A percentile compares a stretch with the other conserved stretches of the same genome.
phyloP scores from a whole-genome alignment of 30 jellyfish, hydroid and myxozoan species.

The Catostylus mosaicus region DNA sequence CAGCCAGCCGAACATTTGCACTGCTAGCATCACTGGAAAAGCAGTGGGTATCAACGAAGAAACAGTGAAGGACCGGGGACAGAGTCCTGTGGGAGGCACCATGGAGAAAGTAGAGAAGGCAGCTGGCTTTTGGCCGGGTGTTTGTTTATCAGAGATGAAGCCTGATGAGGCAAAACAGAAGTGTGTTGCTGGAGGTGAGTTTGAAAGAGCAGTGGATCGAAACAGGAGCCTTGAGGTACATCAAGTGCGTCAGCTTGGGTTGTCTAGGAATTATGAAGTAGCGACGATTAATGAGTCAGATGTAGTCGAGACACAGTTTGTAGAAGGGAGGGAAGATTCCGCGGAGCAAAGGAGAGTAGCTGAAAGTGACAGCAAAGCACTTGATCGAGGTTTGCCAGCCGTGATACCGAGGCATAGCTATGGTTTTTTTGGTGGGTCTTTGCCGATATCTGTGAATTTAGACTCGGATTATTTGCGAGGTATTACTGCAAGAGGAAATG shows the following conservation, averaged over 20 bases:
- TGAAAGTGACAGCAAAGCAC: too few relatives aligned
- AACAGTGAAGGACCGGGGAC: not conserved
- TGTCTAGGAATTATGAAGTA: too few relatives aligned
- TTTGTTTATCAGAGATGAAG: not conserved
- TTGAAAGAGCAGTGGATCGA: not conserved
- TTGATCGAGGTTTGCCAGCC: too few relatives aligned
- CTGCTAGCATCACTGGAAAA: too few relatives aligned
- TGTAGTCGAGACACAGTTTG: too few relatives aligned
- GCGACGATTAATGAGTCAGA: too few relatives aligned
- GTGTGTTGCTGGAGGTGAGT: not conserved
- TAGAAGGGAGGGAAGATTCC: too few relatives aligned
- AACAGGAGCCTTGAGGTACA: not conserved
- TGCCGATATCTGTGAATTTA: conserved; percentile 36
- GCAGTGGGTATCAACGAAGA: too few relatives aligned
- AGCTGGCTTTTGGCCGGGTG: not conserved
- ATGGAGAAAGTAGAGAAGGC: not conserved
- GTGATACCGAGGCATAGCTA: too few relatives aligned
- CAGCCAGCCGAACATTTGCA: too few relatives aligned
- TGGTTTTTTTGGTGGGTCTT: conserved; percentile 6
- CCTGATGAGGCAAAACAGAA: not conserved
- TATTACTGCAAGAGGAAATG: conserved; percentile 47
- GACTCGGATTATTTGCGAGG: conserved; percentile 20
- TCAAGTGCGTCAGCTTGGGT: too few relatives aligned
- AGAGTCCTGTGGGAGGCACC: not conserved
- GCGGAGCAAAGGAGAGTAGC: too few relatives aligned